These are phyloP conservation scores for Elaphurus davidianus DNA, from an alignment of 2,113 vertebrate species.

Conservation along the genomic window DNA sequence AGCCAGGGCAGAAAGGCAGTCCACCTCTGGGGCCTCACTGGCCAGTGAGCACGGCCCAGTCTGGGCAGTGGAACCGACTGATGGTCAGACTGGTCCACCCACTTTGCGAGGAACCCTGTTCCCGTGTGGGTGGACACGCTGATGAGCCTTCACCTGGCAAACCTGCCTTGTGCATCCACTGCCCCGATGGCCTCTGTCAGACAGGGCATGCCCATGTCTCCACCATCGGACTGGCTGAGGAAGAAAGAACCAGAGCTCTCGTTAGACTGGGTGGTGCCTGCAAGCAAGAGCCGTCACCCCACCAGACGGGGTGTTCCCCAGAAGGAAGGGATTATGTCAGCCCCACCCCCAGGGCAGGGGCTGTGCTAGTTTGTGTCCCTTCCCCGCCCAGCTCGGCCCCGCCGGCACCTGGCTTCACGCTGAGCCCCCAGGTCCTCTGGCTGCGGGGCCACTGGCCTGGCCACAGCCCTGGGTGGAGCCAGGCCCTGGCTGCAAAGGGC, in stretches of 20 bases:
- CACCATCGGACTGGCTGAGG: not conserved
- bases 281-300: not conserved
- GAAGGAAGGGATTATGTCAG: not conserved
- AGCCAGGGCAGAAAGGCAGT: not conserved
- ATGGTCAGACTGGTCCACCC: not conserved
- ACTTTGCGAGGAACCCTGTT: rapidly evolving
- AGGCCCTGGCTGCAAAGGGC: not conserved
- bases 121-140: not conserved
- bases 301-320: not conserved
- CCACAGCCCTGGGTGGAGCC: not conserved
- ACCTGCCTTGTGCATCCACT: not conserved
- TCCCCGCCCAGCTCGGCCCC: not conserved
- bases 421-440: not conserved
- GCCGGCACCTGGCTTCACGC: not conserved
- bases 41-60: not conserved
- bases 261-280: not conserved
- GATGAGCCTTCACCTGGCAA: not conserved
- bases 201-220: rapidly evolving
- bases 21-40: rapidly evolving
- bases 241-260: not conserved
- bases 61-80: rapidly evolving
- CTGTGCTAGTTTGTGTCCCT: not conserved
- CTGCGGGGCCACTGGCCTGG: not conserved
- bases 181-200: rapidly evolving
- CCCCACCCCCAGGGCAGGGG: not conserved